These are phyloP conservation scores for Parapsyche elsis DNA, from an alignment of 1,140 invertebrate species.

Conservation along the genomic window DNA sequence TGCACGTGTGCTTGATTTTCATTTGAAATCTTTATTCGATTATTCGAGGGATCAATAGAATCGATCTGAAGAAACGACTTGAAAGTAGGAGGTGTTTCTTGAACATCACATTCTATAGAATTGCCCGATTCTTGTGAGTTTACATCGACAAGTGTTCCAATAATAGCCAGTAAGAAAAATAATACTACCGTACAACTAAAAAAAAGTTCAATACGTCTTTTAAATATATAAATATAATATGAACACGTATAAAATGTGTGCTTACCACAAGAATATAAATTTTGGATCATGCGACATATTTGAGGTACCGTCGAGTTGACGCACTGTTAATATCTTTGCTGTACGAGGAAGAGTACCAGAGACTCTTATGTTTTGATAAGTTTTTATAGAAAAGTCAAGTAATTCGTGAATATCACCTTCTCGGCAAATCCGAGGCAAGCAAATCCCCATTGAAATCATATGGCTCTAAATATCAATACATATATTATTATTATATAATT, in stretches of 20 bases:
- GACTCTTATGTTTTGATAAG: conserved; percentile 48
- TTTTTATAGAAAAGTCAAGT: conserved; percentile 50
- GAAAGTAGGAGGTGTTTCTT: conserved; percentile 42
- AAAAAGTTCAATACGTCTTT: too few relatives aligned
- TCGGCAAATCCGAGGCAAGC: conserved; percentile 59
- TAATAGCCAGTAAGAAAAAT: conserved; percentile 38
- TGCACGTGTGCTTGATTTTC: conserved; percentile 30
- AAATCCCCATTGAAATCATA: conserved; percentile 59
- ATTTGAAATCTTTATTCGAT: background rate
- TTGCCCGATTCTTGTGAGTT: background rate
- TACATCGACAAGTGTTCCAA: conserved; percentile 47
- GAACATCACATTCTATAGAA: conserved; percentile 15
- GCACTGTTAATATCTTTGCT: conserved; percentile 56
- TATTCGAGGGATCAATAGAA: background rate
- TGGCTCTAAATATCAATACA: conserved; percentile 57
- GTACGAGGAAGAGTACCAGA: conserved; percentile 51
- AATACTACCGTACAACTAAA: conserved; percentile 36
- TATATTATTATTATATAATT: conserved; percentile 21
- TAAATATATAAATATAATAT: too few relatives aligned
- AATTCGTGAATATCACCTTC: conserved; percentile 56
- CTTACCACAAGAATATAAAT: conserved; percentile 60
- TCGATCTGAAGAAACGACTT: conserved; percentile 51
- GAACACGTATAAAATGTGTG: background rate
- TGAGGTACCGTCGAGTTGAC: conserved; percentile 57
- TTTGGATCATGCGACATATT: conserved; percentile 57